Evolutionary conservation across 2,113 vertebrate genomes (phyloP).

Genomic region (Hypomesus transpacificus): DNA sequence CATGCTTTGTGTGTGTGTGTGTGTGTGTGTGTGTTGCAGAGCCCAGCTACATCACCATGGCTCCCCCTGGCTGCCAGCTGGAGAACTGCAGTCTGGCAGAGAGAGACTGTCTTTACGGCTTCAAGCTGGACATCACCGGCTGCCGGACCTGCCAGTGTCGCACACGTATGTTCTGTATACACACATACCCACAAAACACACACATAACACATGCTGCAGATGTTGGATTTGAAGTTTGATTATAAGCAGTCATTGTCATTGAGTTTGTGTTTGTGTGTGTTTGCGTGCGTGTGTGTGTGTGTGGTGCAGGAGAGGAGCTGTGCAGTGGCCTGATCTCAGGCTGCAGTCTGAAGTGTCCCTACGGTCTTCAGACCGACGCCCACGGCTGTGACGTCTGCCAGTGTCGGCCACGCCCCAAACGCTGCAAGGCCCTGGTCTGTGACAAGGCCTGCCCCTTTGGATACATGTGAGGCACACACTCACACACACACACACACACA

Average conservation of each 20-base stretch:
- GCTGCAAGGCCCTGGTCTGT: constrained; percentile 81
- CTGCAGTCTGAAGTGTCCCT: constrained; percentile 80
- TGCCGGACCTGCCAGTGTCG: constrained; percentile 84
- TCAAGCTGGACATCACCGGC: constrained; percentile 76
- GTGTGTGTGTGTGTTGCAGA: constrained; percentile 61
- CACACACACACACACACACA: not conserved
- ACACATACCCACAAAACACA: not conserved
- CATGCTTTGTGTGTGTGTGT: not conserved
- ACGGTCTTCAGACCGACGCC: constrained; percentile 78
- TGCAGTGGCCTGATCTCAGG: constrained; percentile 72
- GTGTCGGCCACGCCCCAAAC: constrained; percentile 81
- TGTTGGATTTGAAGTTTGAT: not conserved
- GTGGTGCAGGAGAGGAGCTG: constrained; percentile 76
- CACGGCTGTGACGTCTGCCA: constrained; percentile 82
- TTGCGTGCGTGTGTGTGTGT: not conserved
- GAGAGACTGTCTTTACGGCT: constrained; percentile 78
- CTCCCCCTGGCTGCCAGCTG: constrained; percentile 76
- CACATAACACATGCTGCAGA: no score
- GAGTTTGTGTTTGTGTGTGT: not conserved
- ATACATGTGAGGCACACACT: constrained; percentile 76
- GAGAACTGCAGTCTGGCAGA: constrained; percentile 81
- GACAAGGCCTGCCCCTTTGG: constrained; percentile 85
- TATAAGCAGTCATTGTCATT: not conserved
- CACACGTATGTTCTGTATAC: constrained; percentile 74
- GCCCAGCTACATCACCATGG: constrained; percentile 87